phyloP scores from a whole-genome alignment of 2,888 invertebrate species.

The Microchrysa polita region DNA sequence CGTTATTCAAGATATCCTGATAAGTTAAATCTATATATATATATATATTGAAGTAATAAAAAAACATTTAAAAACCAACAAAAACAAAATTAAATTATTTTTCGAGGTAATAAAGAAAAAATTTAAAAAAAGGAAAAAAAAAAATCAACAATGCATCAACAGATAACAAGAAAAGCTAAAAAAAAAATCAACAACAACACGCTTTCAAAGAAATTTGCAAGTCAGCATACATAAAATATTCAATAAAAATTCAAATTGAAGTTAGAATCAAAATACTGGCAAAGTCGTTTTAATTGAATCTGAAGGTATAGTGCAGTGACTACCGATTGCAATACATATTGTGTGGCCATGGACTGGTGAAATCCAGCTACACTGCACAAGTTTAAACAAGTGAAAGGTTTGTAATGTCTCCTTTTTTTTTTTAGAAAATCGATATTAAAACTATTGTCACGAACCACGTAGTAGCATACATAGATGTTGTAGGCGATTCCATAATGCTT shows the following conservation, averaged over 20 bases:
- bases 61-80: conserved; percentile 52
- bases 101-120: conserved; percentile 52
- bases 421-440: too few relatives aligned
- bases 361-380: too few relatives aligned
- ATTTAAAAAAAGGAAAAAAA: conserved; percentile 50
- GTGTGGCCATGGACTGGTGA: too few relatives aligned
- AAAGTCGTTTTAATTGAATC: conserved; percentile 17
- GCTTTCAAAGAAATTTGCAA: conserved; percentile 50
- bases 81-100: conserved; percentile 52
- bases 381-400: too few relatives aligned
- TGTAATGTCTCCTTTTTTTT: too few relatives aligned
- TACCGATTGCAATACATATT: too few relatives aligned
- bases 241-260: conserved; percentile 44
- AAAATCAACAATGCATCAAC: too few relatives aligned
- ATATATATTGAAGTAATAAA: conserved; percentile 53
- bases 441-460: too few relatives aligned
- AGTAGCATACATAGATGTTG: too few relatives aligned
- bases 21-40: conserved; percentile 55
- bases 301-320: too few relatives aligned
- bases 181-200: conserved; percentile 52
- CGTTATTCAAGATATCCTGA: conserved; percentile 41
- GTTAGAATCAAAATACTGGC: conserved; percentile 38
- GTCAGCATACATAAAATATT: conserved; percentile 42
- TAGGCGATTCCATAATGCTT: too few relatives aligned
- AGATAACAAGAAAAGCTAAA: conserved; percentile 36